A percentile compares a stretch with the other conserved stretches of the same genome.
Conservation (phyloP, 2,113 vertebrate genomes). For the Odontophorus gujanensis region DNA sequence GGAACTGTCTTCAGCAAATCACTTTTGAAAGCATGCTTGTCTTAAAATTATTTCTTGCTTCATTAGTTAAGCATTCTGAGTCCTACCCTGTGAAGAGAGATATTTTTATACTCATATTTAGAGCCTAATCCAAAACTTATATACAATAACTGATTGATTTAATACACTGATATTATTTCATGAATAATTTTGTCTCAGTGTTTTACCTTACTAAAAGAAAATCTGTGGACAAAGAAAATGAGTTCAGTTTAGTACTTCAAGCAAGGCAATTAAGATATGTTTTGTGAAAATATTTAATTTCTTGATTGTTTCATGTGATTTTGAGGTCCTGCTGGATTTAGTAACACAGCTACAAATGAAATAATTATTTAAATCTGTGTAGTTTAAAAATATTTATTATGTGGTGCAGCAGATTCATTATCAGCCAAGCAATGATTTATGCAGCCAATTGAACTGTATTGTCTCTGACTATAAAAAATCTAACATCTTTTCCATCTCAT, state of each 20-base stretch:
- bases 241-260: neutral
- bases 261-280: neutral
- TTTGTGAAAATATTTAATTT: neutral
- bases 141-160: neutral
- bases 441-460: neutral
- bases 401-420: neutral
- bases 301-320: neutral
- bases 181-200: neutral
- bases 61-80: neutral
- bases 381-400: neutral
- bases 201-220: neutral
- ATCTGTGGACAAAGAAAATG: neutral
- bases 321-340: neutral
- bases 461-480: neutral
- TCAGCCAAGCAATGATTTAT: neutral
- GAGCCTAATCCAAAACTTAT: neutral
- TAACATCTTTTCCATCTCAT: neutral
- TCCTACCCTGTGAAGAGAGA: neutral
- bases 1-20: neutral
- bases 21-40: neutral
- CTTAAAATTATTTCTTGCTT: neutral
- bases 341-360: neutral
- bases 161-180: neutral
- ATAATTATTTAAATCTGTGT: neutral
- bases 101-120: conserved; percentile 2